Percentiles rank a stretch among this genome's conserved stretches.
Conservation (phyloP, 2,888 invertebrate genomes). For the Tenthredo notha region DNA sequence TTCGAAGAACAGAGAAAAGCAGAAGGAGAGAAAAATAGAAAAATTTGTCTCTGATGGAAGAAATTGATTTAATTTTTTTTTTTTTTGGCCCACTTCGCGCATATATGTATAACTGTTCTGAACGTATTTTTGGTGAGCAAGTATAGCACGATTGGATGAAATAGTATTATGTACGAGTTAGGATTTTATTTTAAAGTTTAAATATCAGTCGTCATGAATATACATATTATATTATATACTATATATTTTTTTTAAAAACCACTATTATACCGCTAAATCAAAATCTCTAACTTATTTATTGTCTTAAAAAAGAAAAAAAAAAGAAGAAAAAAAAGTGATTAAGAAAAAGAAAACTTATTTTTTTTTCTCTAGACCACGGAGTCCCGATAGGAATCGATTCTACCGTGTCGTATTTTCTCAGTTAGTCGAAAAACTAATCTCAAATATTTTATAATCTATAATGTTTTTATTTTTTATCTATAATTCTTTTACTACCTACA, state of each 20-base stretch:
- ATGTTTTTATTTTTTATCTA: constrained; percentile 24
- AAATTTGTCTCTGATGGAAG: background rate
- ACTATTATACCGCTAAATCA: constrained; percentile 8
- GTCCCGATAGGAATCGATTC: constrained; percentile 23
- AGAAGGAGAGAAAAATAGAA: background rate
- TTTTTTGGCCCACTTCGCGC: background rate
- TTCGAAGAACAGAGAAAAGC: background rate
- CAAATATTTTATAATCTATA: background rate
- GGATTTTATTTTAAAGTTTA: constrained; percentile 24
- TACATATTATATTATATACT: constrained; percentile 53
- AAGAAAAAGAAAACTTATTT: background rate
- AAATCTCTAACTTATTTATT: constrained; percentile 52
- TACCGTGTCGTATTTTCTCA: constrained; percentile 31
- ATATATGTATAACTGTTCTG: background rate
- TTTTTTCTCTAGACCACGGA: background rate
- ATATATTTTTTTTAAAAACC: constrained; percentile 63
- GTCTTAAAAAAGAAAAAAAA: background rate
- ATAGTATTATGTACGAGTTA: constrained; percentile 31
- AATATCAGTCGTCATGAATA: constrained; percentile 41
- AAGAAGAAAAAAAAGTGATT: background rate
- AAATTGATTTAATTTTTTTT: background rate
- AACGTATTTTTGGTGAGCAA: background rate
- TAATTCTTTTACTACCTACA: constrained; percentile 30
- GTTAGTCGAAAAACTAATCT: constrained; percentile 6
- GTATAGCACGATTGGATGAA: background rate